Conservation (phyloP, 2,113 vertebrate genomes). For the Pachyramphus minor region DNA sequence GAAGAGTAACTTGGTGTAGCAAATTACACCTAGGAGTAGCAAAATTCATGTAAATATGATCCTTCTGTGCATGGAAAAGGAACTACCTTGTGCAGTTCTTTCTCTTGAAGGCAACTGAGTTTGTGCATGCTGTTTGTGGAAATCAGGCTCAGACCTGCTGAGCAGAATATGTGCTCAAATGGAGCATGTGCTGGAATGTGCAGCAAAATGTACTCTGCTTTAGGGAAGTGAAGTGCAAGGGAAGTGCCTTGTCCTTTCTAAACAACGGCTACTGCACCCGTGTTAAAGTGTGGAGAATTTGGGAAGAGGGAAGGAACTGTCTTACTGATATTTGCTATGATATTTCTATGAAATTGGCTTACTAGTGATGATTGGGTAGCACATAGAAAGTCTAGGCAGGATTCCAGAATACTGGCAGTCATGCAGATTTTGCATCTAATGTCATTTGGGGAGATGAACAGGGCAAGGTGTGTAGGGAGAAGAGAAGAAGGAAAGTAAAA, state of each 20-base stretch:
- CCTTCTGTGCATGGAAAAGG: neutral
- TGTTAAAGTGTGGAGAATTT: fast-evolving
- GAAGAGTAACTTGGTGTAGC: neutral
- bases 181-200: neutral
- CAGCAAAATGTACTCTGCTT: neutral
- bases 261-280: neutral
- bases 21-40: neutral
- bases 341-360: neutral
- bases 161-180: neutral
- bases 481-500: neutral
- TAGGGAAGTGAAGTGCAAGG: neutral
- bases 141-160: neutral
- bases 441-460: neutral
- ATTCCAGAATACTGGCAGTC: neutral
- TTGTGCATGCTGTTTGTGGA: neutral
- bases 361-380: neutral
- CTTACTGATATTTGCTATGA: neutral
- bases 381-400: neutral
- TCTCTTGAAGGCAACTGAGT: neutral
- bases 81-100: neutral
- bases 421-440: neutral
- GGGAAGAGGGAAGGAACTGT: neutral
- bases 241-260: neutral
- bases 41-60: neutral
- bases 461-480: neutral